phyloP scores from a whole-genome alignment of 2,888 invertebrate genomes.

The Frankliniella intonsa region DNA sequence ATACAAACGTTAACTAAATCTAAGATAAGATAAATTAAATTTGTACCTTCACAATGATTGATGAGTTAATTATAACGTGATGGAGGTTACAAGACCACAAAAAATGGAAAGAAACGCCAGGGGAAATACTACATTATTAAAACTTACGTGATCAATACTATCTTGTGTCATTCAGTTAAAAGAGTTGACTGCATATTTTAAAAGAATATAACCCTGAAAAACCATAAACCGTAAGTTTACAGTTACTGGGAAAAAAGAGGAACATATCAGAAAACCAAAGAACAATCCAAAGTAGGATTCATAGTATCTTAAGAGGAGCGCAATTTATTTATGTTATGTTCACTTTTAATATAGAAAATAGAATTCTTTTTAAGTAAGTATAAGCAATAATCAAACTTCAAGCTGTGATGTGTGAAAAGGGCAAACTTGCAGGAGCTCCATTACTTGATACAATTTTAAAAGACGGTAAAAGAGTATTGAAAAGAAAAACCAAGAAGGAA shows the following conservation, averaged over 20 bases:
- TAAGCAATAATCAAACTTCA: too few relatives aligned
- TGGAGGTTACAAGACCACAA: neutral
- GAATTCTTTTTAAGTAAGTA: too few relatives aligned
- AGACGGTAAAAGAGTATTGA: too few relatives aligned
- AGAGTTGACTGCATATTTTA: too few relatives aligned
- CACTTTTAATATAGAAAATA: too few relatives aligned
- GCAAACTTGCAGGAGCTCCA: too few relatives aligned
- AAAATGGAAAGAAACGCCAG: neutral
- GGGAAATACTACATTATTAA: neutral
- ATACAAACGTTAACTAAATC: conserved; percentile 2
- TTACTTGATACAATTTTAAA: too few relatives aligned
- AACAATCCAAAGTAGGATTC: too few relatives aligned
- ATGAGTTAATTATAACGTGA: conserved; percentile 13
- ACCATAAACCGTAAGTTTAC: neutral
- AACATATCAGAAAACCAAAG: neutral
- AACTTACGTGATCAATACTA: neutral
- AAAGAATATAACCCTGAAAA: neutral
- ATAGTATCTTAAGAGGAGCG: too few relatives aligned
- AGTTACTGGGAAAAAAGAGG: neutral
- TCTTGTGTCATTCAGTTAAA: neutral
- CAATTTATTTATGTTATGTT: too few relatives aligned
- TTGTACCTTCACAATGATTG: conserved; percentile 25
- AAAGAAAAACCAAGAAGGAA: too few relatives aligned
- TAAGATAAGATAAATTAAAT: conserved; percentile 7
- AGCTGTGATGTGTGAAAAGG: too few relatives aligned